Percentiles rank a stretch among this genome's conserved stretches.
phyloP scores from a whole-genome alignment of 2,888 invertebrate genomes.

The Junonia oenone region DNA sequence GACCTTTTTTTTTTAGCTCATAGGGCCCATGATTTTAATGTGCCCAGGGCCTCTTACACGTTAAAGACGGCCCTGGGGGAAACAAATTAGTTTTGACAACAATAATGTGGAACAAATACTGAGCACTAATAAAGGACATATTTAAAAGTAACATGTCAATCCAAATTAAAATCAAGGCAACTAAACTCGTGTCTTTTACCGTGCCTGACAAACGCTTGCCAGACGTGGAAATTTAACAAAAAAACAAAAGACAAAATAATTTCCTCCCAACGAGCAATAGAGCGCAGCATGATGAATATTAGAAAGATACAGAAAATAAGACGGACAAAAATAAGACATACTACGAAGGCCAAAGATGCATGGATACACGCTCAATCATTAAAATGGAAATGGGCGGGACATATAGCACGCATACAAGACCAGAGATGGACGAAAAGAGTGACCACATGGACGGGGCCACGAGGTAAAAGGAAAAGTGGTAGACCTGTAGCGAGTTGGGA shows the following conservation, averaged over 20 bases:
- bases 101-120: not conserved
- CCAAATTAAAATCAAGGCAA: not conserved
- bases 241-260: not conserved
- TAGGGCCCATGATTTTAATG: no score
- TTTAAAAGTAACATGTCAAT: not conserved
- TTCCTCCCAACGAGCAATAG: not conserved
- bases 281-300: not conserved
- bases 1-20: no score
- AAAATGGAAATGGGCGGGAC: not conserved
- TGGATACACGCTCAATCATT: no score
- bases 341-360: no score
- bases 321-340: no score
- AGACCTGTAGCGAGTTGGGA: no score
- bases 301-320: not conserved
- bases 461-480: no score
- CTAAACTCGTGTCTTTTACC: not conserved
- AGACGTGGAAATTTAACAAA: not conserved
- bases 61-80: no score
- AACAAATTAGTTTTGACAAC: not conserved
- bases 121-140: not conserved
- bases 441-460: no score
- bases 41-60: no score
- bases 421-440: no score
- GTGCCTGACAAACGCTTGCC: not conserved
- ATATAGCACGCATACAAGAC: no score